Evolutionary conservation across 2,113 vertebrate genomes (phyloP), one percentile per base, ranked within the genome.

Genomic region (Geococcyx californianus): DNA sequence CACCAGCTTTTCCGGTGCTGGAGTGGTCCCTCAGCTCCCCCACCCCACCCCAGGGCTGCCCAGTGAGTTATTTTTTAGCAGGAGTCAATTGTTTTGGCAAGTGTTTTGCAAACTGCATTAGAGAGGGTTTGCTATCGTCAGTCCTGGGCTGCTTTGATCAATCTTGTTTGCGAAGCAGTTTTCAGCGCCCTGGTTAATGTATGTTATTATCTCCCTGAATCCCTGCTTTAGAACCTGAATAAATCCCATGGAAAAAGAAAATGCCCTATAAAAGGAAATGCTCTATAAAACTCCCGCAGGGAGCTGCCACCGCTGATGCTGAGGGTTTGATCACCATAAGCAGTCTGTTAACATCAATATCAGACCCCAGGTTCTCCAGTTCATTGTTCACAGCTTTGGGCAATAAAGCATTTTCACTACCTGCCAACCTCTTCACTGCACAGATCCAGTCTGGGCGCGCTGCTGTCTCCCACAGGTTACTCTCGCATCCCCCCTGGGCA

Each of bases 81-180:
- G 72, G 63, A 93, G 44, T 84, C 55, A 29, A 75, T 78, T 42
- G 68, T 89, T 95, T 88, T 70, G 90, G 90, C 82, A 36, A 89
- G 78, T 56, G 66, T 64, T 93, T 80, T 81, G 91, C 92, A 80
- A 76, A 88, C 83, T 45, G n/a, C 90, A 47, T 58, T 47, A 64
- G 3, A 6, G 90, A 88, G 83, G 62, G 70, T 83, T 95, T 82
- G 92, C 67, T 76, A 49, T 49, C 47, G 33, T 73, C 59, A 51
- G 75, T 66, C 83, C 86, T 5, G 79, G 44, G 72, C 90, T 86
- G 92, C 95, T 94, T 92, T 94, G 96, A 94, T 95, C 90, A 86
- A 51, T 90, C 90, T 83, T 80, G 90, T 93, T 69, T 92, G 92
- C 26, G 0, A 94, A 77, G 94, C 95, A 93, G 90, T 93, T 97